Conservation (phyloP, 2,888 invertebrate genomes). For the Heliconius ethilla region DNA sequence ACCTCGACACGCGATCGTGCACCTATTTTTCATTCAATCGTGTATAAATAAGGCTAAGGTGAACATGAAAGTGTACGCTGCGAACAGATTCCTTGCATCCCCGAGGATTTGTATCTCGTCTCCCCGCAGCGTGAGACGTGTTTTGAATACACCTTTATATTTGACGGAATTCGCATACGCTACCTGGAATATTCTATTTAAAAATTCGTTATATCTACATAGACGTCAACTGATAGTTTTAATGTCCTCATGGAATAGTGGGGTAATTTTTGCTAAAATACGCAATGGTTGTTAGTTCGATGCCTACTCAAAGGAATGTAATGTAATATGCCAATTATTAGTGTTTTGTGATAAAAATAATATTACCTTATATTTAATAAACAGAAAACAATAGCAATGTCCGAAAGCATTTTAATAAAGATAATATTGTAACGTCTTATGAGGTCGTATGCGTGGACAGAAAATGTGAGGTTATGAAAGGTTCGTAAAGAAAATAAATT, state of each 20-base stretch:
- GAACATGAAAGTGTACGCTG: constrained; percentile 58
- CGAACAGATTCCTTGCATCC: constrained; percentile 70
- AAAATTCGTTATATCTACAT: not conserved
- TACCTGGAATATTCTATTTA: constrained; percentile 29
- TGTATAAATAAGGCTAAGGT: constrained; percentile 70
- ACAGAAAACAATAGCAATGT: constrained; percentile 26
- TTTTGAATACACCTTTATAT: constrained; percentile 60
- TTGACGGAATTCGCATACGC: constrained; percentile 37
- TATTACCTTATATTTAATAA: constrained; percentile 6
- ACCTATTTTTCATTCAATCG: constrained; percentile 68
- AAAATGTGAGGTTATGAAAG: constrained; percentile 60
- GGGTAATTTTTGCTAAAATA: no score
- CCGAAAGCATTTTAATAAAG: constrained; percentile 36
- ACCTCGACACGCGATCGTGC: constrained; percentile 49
- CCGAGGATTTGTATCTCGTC: constrained; percentile 75
- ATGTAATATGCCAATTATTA: not conserved
- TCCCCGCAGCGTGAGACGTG: constrained; percentile 72
- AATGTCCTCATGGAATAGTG: not conserved
- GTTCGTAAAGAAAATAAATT: constrained; percentile 69
- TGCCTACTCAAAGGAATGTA: not conserved
- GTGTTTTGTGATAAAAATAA: not conserved
- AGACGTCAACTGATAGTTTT: not conserved
- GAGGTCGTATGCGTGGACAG: constrained; percentile 40
- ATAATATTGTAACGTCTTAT: constrained; percentile 27
- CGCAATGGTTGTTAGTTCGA: not conserved